Conservation (phyloP, 2,113 vertebrate species). For the Lagopus leucura region DNA sequence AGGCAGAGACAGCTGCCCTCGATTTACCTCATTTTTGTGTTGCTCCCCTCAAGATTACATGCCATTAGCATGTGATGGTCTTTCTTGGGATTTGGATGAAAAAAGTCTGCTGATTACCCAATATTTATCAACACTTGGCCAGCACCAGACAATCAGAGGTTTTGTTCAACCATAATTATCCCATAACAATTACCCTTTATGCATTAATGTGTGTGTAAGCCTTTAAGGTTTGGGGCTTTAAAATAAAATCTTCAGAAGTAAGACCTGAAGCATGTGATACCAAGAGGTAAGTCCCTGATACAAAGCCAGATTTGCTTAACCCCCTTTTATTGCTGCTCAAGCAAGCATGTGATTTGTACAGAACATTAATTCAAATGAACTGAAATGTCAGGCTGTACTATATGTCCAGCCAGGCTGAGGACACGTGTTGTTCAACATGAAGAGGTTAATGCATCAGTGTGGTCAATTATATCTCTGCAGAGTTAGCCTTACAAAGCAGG, state of each 20-base stretch:
- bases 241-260: conserved; percentile 55
- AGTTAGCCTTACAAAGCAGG: not conserved
- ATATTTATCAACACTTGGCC: conserved; percentile 58
- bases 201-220: conserved; percentile 31
- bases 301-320: conserved; percentile 70
- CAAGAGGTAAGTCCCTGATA: conserved; percentile 62
- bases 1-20: conserved; percentile 3
- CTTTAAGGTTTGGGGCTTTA: conserved; percentile 26
- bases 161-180: conserved; percentile 54
- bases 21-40: conserved; percentile 33
- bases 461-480: not conserved
- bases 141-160: conserved; percentile 57
- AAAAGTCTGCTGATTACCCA: conserved; percentile 52
- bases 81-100: conserved; percentile 47
- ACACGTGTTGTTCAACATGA: not conserved
- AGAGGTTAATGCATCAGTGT: conserved; percentile 22
- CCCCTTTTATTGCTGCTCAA: conserved; percentile 61
- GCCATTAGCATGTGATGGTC: conserved; percentile 57
- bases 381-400: conserved; percentile 48
- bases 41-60: conserved; percentile 6
- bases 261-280: conserved; percentile 62
- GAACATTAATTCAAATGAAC: conserved; percentile 62
- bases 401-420: not conserved
- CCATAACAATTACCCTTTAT: conserved; percentile 23
- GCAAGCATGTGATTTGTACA: conserved; percentile 70